phyloP scores from a whole-genome alignment of 2,888 invertebrate species.

The Drosophila nr. perissopoda region DNA sequence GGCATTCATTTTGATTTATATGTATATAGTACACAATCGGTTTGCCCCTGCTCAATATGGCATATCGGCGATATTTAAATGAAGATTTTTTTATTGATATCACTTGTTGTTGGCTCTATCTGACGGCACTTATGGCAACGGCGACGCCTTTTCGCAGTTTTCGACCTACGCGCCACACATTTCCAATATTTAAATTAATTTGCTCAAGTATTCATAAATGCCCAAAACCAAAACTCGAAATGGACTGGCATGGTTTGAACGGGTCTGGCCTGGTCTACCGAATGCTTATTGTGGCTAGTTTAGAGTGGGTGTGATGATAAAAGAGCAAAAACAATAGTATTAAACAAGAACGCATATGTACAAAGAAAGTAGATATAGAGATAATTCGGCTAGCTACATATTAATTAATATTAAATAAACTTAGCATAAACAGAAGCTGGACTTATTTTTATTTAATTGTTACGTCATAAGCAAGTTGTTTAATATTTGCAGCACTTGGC shows the following conservation, averaged over 20 bases:
- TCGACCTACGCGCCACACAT: constrained; percentile 44
- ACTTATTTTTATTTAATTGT: not conserved
- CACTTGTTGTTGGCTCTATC: constrained; percentile 24
- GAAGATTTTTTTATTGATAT: constrained; percentile 57
- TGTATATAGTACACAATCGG: constrained; percentile 15
- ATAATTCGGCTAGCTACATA: not conserved
- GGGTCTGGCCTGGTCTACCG: not conserved
- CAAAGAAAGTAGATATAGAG: constrained; percentile 16
- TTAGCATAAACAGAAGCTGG: constrained; percentile 3
- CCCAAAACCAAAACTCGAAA: constrained; percentile 17
- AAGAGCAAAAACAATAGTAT: constrained; percentile 16
- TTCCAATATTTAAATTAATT: constrained; percentile 64
- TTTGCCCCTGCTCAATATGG: constrained; percentile 43
- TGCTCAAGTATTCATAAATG: constrained; percentile 40
- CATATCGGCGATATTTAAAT: constrained; percentile 49
- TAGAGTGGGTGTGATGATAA: constrained; percentile 24
- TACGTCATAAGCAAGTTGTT: not conserved
- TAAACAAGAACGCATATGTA: constrained; percentile 1
- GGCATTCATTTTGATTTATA: constrained; percentile 50
- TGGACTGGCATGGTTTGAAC: constrained; percentile 4
- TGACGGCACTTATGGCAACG: constrained; percentile 51
- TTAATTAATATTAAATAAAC: not conserved
- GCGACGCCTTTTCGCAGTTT: constrained; percentile 67
- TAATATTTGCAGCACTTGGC: not conserved
- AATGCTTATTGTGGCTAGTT: constrained; percentile 20